Conservation (phyloP, 64 coral and sea anemone genomes). For the Hydrozoanthus tunicans region DNA sequence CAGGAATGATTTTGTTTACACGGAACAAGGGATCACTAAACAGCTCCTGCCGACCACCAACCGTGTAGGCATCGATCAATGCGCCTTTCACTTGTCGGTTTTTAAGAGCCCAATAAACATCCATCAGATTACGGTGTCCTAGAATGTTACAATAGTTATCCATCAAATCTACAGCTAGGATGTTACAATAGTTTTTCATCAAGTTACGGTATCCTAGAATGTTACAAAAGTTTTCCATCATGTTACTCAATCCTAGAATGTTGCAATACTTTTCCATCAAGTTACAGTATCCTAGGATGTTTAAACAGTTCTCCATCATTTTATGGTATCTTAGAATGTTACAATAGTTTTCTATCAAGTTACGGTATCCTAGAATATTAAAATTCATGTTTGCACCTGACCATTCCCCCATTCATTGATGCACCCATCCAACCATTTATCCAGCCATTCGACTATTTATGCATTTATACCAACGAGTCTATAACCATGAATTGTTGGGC, state of each 20-base stretch:
- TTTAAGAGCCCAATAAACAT: conserved; percentile 68
- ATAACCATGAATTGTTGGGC: too few relatives aligned
- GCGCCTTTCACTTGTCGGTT: conserved; percentile 72
- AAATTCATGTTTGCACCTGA: too few relatives aligned
- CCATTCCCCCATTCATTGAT: background rate
- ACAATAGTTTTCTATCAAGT: background rate
- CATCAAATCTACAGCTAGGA: background rate
- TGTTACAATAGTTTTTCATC: conserved; percentile 45
- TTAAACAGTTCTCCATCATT: conserved; percentile 59
- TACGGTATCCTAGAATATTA: background rate
- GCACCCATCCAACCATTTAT: too few relatives aligned
- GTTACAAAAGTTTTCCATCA: background rate
- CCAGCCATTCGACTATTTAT: too few relatives aligned
- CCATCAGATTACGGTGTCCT: conserved; percentile 78
- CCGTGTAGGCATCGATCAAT: conserved; percentile 80
- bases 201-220: conserved; percentile 71
- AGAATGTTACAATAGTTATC: background rate
- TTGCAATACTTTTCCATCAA: conserved; percentile 45
- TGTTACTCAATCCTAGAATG: too few relatives aligned
- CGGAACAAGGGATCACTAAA: conserved; percentile 67
- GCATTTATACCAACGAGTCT: too few relatives aligned
- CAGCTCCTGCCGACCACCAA: conserved; percentile 67
- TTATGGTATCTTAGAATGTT: conserved; percentile 63
- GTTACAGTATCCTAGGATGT: background rate
- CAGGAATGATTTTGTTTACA: conserved; percentile 71